Evolutionary conservation across 2,113 vertebrate species (phyloP).

Genomic region (Paracyprichromis sp.): DNA sequence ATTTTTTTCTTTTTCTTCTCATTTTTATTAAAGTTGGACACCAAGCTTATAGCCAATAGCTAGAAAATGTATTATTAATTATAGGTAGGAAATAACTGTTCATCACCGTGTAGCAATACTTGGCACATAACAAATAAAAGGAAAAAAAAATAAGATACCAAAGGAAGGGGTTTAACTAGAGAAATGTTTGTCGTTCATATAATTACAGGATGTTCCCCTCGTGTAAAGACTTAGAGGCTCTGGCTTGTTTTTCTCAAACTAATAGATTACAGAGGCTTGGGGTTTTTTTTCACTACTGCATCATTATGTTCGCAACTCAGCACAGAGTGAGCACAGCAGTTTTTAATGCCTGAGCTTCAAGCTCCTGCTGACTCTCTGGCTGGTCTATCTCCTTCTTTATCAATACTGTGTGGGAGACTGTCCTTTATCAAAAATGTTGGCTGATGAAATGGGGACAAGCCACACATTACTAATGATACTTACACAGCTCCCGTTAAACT

Average conservation of each 20-base stretch:
- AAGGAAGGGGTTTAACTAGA: background rate
- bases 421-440: background rate
- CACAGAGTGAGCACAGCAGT: slow-evolving; percentile 25
- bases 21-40: background rate
- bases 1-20: background rate
- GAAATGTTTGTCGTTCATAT: background rate
- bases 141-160: background rate
- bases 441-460: background rate
- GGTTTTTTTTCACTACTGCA: background rate
- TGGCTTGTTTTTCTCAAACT: slow-evolving; percentile 7
- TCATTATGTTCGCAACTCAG: slow-evolving; percentile 39
- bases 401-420: background rate
- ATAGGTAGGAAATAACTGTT: background rate
- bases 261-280: background rate
- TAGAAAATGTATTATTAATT: background rate
- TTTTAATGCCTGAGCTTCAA: slow-evolving; percentile 22
- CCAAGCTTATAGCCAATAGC: background rate
- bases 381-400: background rate
- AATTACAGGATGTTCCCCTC: slow-evolving; percentile 8
- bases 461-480: background rate
- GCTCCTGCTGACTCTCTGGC: slow-evolving; percentile 38
- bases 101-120: background rate
- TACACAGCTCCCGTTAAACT: background rate
- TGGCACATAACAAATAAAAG: background rate
- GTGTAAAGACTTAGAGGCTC: background rate